A percentile compares a stretch with the other conserved stretches of the same genome.
Evolutionary conservation across 2,797 vertebrate species (phyloP).

Genomic region (Bradypodion pumilum): DNA sequence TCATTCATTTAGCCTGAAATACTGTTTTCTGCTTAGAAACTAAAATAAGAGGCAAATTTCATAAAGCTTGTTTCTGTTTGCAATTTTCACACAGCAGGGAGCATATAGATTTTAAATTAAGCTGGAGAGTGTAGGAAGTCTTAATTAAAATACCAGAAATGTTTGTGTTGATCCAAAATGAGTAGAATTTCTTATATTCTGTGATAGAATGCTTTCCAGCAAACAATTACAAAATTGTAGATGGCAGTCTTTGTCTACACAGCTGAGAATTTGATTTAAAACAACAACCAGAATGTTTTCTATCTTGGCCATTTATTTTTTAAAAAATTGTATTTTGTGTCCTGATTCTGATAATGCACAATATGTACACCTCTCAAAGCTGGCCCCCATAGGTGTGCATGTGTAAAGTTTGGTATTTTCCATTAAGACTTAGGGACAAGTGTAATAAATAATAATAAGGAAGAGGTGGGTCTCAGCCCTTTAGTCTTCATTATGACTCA

Average conservation of each 20-base stretch:
- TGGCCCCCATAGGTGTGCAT: neutral
- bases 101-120: conserved; percentile 35
- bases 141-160: neutral
- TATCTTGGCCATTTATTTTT: neutral
- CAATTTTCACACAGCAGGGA: conserved; percentile 50
- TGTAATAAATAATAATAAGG: too few species aligned
- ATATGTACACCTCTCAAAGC: neutral
- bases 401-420: neutral
- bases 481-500: neutral
- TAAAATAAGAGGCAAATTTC: conserved; percentile 36
- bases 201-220: neutral
- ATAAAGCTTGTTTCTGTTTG: conserved; percentile 43
- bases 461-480: neutral
- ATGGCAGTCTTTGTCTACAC: too few species aligned
- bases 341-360: neutral
- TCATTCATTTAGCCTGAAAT: neutral
- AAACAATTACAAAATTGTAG: too few species aligned
- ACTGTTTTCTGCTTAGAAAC: conserved; percentile 27
- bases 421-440: neutral
- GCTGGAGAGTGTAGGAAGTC: neutral
- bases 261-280: neutral
- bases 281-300: neutral
- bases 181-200: conserved; percentile 2
- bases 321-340: neutral
- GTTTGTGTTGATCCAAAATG: neutral